Base-by-base conservation (phyloP, 2,797 vertebrate genomes). In the Enoplosus armatus region DNA sequence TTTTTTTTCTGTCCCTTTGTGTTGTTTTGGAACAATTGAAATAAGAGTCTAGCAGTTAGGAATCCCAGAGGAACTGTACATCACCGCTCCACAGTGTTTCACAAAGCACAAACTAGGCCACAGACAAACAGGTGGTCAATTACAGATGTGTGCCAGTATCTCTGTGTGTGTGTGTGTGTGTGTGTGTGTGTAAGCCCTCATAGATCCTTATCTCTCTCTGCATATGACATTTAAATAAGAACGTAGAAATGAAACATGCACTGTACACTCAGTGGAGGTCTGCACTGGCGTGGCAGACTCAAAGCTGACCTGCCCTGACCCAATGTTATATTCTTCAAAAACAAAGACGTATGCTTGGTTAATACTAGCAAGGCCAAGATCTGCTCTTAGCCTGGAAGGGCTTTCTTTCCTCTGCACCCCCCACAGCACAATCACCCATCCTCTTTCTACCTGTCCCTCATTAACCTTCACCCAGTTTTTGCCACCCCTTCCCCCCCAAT, bases 51-150 rank as follows among this genome's bases (percentile, higher is more conserved):
- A 27, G 77, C 70, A 64, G 82, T 84, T 74, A 75, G 47, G 56
- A 60, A 75, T 82, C 85, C 80, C 85, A 56, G 0, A 71, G 82
- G 83, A 80, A 39, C 20, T 29, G 45, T 66, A 48, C 72, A 77
- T 54, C 67, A 75, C 20, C 22, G 45, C 67, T 85, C 54, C 41
- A 9, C 67, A 31, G 29, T 18, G 62, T 69, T 84, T 85, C 68
- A 80, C 48, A 72, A 71, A 82, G 87, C 62, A 6, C 29, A 90
- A 91, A 89, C 79, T 83, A 84, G 90, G 90, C 77, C 84, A 80
- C 47, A 74, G 60, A 70, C 69, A 75, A 92, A 89, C 90, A 92
- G 86, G 90, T 90, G 86, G 93, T 88, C 85, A 86, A 89, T 90
- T 90, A 91, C 84, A 85, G 75, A 86, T 79, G 65, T 79, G 82